Evolutionary conservation across 2,113 vertebrate species (phyloP).

Genomic region (Progne subis): DNA sequence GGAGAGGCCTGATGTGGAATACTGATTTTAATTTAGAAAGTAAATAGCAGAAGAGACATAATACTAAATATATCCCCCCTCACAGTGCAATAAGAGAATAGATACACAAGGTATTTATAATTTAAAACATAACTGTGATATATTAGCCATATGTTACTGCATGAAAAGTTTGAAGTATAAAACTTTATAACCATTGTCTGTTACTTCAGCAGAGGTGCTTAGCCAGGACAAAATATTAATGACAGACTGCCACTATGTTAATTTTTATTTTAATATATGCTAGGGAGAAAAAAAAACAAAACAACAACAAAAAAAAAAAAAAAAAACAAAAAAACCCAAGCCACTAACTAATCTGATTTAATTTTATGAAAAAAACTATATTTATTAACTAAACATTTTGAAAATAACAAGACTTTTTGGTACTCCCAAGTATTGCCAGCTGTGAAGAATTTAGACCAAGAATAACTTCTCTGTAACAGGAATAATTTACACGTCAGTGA

Average conservation of each 20-base stretch:
- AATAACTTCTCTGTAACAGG: neutral
- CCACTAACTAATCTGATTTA: neutral
- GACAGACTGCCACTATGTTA: neutral
- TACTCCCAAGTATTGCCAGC: neutral
- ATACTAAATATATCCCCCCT: neutral
- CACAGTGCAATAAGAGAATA: neutral
- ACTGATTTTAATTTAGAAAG: neutral
- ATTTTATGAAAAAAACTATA: neutral
- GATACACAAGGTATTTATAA: neutral
- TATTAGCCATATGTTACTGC: neutral
- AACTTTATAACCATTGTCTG: neutral
- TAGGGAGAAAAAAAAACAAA: neutral
- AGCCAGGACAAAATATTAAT: neutral
- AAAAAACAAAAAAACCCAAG: neutral
- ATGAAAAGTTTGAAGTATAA: neutral
- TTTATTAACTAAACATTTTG: neutral
- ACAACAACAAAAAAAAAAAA: neutral
- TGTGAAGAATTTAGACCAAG: neutral
- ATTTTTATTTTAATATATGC: neutral
- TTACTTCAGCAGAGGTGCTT: neutral
- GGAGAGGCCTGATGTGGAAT: neutral
- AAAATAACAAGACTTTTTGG: neutral
- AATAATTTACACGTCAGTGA: neutral
- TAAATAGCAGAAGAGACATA: neutral
- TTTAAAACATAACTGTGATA: neutral